Conservation (phyloP, 2,113 vertebrate species). For the Bucco capensis region DNA sequence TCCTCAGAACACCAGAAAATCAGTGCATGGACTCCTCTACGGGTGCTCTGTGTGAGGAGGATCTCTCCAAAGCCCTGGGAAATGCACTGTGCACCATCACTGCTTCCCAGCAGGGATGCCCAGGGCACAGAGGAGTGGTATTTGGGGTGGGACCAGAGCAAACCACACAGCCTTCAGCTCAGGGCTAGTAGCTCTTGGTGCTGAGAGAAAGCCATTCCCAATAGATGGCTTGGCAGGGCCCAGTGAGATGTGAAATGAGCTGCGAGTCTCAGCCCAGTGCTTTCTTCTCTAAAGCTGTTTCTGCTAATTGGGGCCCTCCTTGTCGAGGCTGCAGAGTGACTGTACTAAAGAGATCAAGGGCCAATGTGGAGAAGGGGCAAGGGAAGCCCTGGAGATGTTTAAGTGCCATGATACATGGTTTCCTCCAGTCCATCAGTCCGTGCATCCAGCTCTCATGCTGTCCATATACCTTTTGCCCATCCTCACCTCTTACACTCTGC, state of each 20-base stretch:
- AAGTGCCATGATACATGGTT: not conserved
- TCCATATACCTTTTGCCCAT: not conserved
- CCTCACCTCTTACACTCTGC: not conserved
- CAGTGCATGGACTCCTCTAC: not conserved
- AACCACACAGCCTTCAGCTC: fast-evolving
- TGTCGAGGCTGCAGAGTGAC: not conserved
- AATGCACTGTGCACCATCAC: not conserved
- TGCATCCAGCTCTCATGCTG: fast-evolving
- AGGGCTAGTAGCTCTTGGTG: not conserved
- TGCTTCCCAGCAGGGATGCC: not conserved
- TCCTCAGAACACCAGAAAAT: not conserved
- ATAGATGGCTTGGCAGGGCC: not conserved
- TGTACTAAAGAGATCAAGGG: not conserved
- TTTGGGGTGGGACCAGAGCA: not conserved
- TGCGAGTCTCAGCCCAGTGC: constrained; percentile 14
- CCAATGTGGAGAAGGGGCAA: not conserved
- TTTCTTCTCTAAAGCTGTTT: not conserved
- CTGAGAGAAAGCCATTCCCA: not conserved
- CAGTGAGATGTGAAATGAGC: not conserved
- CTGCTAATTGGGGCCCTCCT: not conserved
- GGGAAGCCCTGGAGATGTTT: not conserved
- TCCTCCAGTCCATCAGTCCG: not conserved
- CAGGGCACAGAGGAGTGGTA: not conserved
- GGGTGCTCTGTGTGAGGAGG: fast-evolving
- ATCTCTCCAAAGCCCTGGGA: fast-evolving